Evolutionary conservation across 2,113 vertebrate species (phyloP).

Genomic region (Hemiprocne comata): DNA sequence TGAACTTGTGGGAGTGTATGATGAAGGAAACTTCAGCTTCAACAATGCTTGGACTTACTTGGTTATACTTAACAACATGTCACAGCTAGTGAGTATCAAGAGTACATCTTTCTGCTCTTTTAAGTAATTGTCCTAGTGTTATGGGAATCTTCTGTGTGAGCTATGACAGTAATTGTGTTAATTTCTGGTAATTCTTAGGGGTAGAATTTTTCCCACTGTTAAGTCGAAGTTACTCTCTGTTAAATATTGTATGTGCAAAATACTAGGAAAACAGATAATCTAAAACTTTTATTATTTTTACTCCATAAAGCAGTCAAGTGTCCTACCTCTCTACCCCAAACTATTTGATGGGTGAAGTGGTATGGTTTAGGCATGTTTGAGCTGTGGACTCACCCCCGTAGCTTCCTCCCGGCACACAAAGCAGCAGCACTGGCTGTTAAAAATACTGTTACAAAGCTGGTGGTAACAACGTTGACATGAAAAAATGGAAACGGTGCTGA

Average conservation of each 20-base stretch:
- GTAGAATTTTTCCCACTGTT: neutral
- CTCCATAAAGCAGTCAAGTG: neutral
- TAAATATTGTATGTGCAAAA: neutral
- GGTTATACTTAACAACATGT: slow-evolving; percentile 97
- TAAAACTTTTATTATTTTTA: neutral
- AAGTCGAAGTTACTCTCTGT: neutral
- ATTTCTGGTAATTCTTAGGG: neutral
- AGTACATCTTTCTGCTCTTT: neutral
- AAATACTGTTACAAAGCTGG: neutral
- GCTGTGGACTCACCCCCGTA: neutral
- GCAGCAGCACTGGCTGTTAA: neutral
- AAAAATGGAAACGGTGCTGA: neutral
- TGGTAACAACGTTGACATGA: neutral
- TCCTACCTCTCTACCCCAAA: neutral
- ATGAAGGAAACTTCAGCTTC: slow-evolving; percentile 96
- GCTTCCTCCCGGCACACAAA: neutral
- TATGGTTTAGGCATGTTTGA: neutral
- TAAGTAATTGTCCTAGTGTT: neutral
- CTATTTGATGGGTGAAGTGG: neutral
- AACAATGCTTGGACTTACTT: slow-evolving; percentile 98
- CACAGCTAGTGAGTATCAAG: slow-evolving; percentile 88
- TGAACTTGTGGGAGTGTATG: slow-evolving; percentile 88
- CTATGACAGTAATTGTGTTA: neutral
- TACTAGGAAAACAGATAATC: neutral
- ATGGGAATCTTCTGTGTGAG: neutral